phyloP scores from a whole-genome alignment of 92 coral and sea anemone species.

The Pocillopora grandis region DNA sequence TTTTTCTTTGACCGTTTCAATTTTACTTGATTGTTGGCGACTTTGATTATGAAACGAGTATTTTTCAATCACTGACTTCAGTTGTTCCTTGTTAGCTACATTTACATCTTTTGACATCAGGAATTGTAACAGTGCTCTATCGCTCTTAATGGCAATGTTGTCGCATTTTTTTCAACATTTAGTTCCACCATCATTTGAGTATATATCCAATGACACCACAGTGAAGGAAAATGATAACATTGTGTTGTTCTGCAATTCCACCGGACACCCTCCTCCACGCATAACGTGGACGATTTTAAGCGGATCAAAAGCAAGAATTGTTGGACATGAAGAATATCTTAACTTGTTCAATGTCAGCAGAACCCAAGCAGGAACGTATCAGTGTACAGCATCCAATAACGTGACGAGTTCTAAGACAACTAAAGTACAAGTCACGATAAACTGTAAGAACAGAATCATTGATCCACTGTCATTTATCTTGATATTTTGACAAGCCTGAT shows the following conservation, averaged over 20 bases:
- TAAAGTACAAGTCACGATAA: neutral
- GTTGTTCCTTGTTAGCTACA: too few species aligned
- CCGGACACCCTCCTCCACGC: constrained; percentile 46
- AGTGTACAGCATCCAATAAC: constrained; percentile 18
- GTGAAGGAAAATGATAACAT: constrained; percentile 40
- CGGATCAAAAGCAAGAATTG: neutral
- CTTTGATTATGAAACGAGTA: too few species aligned
- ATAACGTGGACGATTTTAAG: constrained; percentile 30
- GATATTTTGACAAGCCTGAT: neutral
- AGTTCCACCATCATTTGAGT: constrained; percentile 50
- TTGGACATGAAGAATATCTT: neutral
- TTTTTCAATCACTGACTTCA: too few species aligned
- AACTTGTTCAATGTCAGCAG: neutral
- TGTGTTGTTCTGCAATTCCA: constrained; percentile 49
- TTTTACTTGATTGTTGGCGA: too few species aligned
- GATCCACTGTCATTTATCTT: neutral
- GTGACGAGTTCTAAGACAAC: neutral
- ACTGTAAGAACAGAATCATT: constrained; percentile 3
- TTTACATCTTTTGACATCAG: too few species aligned
- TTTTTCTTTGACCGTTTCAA: too few species aligned
- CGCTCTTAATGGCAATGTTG: too few species aligned
- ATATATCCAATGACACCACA: constrained; percentile 25
- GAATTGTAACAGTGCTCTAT: too few species aligned
- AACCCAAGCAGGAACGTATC: constrained; percentile 29
- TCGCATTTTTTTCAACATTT: neutral